A percentile compares a stretch with the other conserved stretches of the same genome.
These are phyloP conservation scores for Helarctos malayanus DNA, from an alignment of 2,797 vertebrate species.

Conservation along the genomic window DNA sequence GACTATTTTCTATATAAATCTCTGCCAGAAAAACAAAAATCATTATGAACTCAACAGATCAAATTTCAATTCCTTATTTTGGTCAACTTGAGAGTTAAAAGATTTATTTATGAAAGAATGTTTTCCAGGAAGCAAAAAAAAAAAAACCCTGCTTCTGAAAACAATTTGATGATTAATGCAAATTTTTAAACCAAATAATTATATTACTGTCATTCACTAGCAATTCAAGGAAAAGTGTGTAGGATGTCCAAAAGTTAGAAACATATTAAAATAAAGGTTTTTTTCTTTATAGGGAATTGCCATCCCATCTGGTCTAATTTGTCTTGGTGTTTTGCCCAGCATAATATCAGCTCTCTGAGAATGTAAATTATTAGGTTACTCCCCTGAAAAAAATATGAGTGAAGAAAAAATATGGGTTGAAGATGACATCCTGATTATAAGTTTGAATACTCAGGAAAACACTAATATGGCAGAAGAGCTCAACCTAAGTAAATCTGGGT, in stretches of 20 bases:
- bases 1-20: conserved; percentile 79
- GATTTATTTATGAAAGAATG: conserved; percentile 66
- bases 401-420: conserved; percentile 47
- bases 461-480: neutral
- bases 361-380: conserved; percentile 54
- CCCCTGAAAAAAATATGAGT: neutral
- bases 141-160: conserved; percentile 76
- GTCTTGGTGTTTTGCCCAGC: conserved; percentile 67
- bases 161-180: conserved; percentile 73
- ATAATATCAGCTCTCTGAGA: conserved; percentile 71
- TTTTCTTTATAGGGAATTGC: conserved; percentile 25
- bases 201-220: conserved; percentile 65
- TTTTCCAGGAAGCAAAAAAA: conserved; percentile 59
- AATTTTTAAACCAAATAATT: conserved; percentile 83
- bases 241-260: conserved; percentile 65
- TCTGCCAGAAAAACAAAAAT: conserved; percentile 76
- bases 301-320: conserved; percentile 66
- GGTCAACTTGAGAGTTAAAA: conserved; percentile 77
- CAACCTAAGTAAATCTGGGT: neutral
- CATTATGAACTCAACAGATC: conserved; percentile 77
- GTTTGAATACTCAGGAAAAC: conserved; percentile 68
- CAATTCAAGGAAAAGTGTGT: conserved; percentile 69
- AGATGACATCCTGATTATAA: conserved; percentile 55
- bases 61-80: conserved; percentile 69
- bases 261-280: neutral